phyloP scores from a whole-genome alignment of 2,797 vertebrate genomes.

The Chelidonichthys spinosus region DNA sequence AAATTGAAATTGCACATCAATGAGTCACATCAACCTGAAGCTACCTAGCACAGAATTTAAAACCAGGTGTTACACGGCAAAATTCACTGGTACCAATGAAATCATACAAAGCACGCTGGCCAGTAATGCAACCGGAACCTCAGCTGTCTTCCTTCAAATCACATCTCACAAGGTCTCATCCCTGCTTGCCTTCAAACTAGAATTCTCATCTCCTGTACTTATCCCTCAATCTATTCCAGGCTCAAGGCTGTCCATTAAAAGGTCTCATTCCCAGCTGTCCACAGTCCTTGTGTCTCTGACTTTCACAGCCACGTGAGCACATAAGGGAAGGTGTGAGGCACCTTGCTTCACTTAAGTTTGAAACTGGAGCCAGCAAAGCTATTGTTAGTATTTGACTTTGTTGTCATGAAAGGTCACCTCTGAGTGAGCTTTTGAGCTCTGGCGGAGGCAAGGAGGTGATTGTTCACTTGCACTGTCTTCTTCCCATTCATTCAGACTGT shows the following conservation, averaged over 20 bases:
- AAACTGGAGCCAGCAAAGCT: constrained; percentile 63
- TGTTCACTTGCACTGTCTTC: constrained; percentile 46
- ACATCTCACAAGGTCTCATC: background rate
- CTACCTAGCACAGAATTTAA: background rate
- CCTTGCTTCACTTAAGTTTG: constrained; percentile 71
- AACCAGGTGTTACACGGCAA: background rate
- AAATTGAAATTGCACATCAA: too few species aligned
- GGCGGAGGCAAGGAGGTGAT: constrained; percentile 28
- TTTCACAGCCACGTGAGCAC: constrained; percentile 49
- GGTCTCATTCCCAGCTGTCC: constrained; percentile 76
- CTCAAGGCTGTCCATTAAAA: constrained; percentile 28
- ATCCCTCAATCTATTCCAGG: constrained; percentile 55
- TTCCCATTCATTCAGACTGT: constrained; percentile 47
- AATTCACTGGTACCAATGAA: background rate
- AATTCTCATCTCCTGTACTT: constrained; percentile 49
- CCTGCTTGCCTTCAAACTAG: constrained; percentile 16
- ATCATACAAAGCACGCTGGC: background rate
- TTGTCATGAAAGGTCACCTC: constrained; percentile 60
- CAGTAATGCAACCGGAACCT: background rate
- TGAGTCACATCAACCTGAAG: background rate
- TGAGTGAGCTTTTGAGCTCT: constrained; percentile 54
- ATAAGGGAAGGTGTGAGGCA: constrained; percentile 64
- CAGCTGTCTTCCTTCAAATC: constrained; percentile 1
- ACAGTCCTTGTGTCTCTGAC: constrained; percentile 56
- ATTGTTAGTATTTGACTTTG: constrained; percentile 62